These are phyloP conservation scores for Drosophila meridiana DNA, from an alignment of 2,888 invertebrate genomes.

Conservation along the genomic window DNA sequence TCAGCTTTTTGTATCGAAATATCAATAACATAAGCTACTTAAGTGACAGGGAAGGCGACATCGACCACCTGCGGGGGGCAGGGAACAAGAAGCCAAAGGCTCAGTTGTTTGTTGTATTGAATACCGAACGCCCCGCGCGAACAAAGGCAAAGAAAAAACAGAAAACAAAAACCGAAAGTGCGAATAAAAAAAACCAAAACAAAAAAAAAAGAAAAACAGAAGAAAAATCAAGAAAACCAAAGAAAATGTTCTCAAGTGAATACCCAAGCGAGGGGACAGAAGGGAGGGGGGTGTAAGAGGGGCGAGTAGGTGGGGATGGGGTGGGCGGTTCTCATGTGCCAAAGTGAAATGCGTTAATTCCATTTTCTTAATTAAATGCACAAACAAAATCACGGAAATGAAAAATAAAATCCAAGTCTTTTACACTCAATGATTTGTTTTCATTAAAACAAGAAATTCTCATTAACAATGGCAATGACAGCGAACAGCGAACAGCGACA, in stretches of 20 bases:
- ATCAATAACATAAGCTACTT: constrained; percentile 70
- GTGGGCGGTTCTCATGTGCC: constrained; percentile 2
- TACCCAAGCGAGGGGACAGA: background rate
- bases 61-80: constrained; percentile 4
- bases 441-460: constrained; percentile 84
- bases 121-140: constrained; percentile 61
- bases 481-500: constrained; percentile 52
- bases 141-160: constrained; percentile 7
- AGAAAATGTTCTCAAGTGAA: constrained; percentile 26
- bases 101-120: constrained; percentile 40
- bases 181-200: constrained; percentile 22
- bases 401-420: constrained; percentile 83
- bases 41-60: constrained; percentile 40
- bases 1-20: constrained; percentile 46
- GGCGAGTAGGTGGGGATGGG: background rate
- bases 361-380: constrained; percentile 84
- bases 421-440: constrained; percentile 84
- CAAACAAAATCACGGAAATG: constrained; percentile 83
- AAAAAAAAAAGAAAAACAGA: background rate
- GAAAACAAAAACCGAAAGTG: constrained; percentile 47
- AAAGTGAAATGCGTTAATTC: constrained; percentile 82
- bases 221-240: constrained; percentile 20
- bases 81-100: constrained; percentile 1
- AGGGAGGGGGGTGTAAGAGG: background rate
- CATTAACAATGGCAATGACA: constrained; percentile 83